Evolutionary conservation across 2,797 vertebrate genomes (phyloP).

Genomic region (Anolis apletophallus): DNA sequence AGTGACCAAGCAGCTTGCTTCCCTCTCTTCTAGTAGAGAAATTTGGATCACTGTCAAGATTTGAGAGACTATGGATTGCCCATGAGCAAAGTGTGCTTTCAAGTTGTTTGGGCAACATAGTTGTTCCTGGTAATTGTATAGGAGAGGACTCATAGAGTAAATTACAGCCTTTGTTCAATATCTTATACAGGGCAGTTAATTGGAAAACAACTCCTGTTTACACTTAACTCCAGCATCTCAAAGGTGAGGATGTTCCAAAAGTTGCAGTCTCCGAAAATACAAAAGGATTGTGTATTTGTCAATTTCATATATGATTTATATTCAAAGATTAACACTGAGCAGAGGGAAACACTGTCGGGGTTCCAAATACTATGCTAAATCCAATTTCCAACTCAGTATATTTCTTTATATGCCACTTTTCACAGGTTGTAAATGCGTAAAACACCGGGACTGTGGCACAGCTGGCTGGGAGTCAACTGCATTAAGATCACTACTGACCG

Average conservation of each 20-base stretch:
- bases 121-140: neutral
- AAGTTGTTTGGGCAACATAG: neutral
- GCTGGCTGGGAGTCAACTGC: too few relatives aligned
- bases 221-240: neutral
- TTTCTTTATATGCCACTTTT: too few relatives aligned
- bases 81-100: slow-evolving; percentile 7
- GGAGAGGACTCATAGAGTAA: neutral
- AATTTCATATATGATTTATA: too few relatives aligned
- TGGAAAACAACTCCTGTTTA: slow-evolving; percentile 2
- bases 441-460: too few relatives aligned
- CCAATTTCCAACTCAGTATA: too few relatives aligned
- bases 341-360: neutral
- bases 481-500: too few relatives aligned
- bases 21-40: neutral
- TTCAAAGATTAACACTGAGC: neutral
- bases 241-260: neutral
- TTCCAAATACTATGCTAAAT: too few relatives aligned
- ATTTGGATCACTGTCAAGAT: neutral
- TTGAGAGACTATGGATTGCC: slow-evolving; percentile 9
- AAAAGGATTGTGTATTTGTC: neutral
- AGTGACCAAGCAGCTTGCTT: neutral
- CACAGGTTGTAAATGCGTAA: too few relatives aligned
- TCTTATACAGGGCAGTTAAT: slow-evolving; percentile 4
- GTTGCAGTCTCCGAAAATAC: neutral
- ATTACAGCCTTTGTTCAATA: slow-evolving; percentile 7